Percentiles rank a stretch among this genome's conserved stretches.
phyloP scores from a whole-genome alignment of 2,113 vertebrate species.

The Cephalopterus ornatus region DNA sequence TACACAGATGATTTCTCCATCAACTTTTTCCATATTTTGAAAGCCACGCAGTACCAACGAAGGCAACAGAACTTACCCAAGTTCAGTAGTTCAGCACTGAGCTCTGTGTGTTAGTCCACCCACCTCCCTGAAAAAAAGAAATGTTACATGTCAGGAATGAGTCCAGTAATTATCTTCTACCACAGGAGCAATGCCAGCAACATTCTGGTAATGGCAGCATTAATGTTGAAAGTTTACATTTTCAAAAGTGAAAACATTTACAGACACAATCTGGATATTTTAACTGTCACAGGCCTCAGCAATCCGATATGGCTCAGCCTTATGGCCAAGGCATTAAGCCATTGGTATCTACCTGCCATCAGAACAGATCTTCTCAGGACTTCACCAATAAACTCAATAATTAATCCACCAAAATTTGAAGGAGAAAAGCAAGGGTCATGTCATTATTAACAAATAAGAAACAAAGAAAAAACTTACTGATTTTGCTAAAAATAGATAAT shows the following conservation, averaged over 20 bases:
- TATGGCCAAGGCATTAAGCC: background rate
- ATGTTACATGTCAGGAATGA: background rate
- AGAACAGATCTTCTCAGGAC: background rate
- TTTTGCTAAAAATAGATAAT: background rate
- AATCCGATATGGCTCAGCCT: background rate
- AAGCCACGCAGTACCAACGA: background rate
- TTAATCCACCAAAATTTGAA: background rate
- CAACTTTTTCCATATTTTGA: background rate
- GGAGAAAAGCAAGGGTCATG: background rate
- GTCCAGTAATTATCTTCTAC: background rate
- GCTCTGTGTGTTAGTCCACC: background rate
- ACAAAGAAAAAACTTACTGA: background rate
- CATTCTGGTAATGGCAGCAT: conserved; percentile 12
- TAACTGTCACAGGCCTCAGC: background rate
- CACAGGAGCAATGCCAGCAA: background rate
- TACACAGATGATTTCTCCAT: background rate
- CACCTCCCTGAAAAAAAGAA: background rate
- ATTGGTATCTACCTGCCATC: background rate
- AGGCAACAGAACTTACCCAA: background rate
- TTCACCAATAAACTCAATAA: background rate
- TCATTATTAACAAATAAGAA: background rate
- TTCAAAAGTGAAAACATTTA: conserved; percentile 28
- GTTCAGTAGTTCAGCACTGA: background rate
- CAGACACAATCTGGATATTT: conserved; percentile 15
- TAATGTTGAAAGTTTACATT: conserved; percentile 17